These are phyloP conservation scores for Ancistrus triradiatus DNA, from an alignment of 2,113 vertebrate genomes.

Conservation along the genomic window DNA sequence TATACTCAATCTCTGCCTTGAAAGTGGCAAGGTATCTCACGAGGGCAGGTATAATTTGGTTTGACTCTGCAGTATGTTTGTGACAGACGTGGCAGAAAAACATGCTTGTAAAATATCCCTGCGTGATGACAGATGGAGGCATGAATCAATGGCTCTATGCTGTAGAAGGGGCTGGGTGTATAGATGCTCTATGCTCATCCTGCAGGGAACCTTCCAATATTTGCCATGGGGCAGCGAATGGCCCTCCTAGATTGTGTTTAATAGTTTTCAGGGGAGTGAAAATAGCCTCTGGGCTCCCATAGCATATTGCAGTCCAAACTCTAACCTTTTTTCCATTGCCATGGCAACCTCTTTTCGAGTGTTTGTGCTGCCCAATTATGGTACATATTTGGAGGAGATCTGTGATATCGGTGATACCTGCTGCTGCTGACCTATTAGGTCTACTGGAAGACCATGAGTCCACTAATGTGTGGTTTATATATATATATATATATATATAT, in stretches of 20 bases:
- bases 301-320: slow-evolving; percentile 50
- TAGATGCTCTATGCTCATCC: slow-evolving; percentile 18
- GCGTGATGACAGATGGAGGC: slow-evolving; percentile 28
- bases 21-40: neutral
- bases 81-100: slow-evolving; percentile 11
- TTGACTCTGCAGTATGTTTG: slow-evolving; percentile 12
- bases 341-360: slow-evolving; percentile 49
- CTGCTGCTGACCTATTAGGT: slow-evolving; percentile 41
- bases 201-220: slow-evolving; percentile 39
- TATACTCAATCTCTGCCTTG: neutral
- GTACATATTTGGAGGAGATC: slow-evolving; percentile 45
- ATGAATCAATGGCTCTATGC: slow-evolving; percentile 21
- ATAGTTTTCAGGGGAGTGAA: slow-evolving; percentile 50
- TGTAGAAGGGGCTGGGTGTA: slow-evolving; percentile 13
- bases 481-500: no score
- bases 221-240: slow-evolving; percentile 34
- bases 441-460: slow-evolving; percentile 2
- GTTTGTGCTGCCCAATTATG: slow-evolving; percentile 49
- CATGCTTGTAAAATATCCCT: slow-evolving; percentile 20
- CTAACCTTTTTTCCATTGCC: slow-evolving; percentile 52
- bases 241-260: slow-evolving; percentile 45
- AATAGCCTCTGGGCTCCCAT: slow-evolving; percentile 48
- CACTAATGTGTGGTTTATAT: no score
- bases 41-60: neutral
- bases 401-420: slow-evolving; percentile 36